Conservation (phyloP, 2,888 invertebrate species). For the Epinotia nisella region DNA sequence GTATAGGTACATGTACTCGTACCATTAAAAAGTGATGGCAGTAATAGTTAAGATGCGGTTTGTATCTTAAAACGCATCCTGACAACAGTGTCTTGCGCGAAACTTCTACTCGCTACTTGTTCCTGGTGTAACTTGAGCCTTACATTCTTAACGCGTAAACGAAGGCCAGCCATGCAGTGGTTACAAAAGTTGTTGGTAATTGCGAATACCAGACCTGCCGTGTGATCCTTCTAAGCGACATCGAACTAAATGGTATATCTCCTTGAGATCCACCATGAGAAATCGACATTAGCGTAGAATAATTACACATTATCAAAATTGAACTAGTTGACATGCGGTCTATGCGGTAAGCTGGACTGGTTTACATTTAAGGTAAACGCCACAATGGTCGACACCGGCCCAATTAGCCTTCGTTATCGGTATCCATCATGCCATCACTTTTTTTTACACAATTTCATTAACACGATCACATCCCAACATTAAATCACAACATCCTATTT, state of each 20-base stretch:
- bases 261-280: too few relatives aligned
- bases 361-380: too few relatives aligned
- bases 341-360: neutral
- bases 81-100: neutral
- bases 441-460: conserved; percentile 21
- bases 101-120: neutral
- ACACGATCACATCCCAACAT: conserved; percentile 16
- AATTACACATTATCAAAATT: too few relatives aligned
- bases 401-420: neutral
- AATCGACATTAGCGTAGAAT: too few relatives aligned
- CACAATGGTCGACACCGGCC: too few relatives aligned
- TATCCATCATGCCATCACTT: conserved; percentile 32
- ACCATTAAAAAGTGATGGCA: conserved; percentile 18
- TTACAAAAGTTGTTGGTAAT: too few relatives aligned
- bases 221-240: too few relatives aligned
- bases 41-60: neutral
- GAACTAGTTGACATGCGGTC: neutral
- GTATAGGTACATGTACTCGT: conserved; percentile 20
- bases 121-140: too few relatives aligned
- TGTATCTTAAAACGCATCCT: neutral
- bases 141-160: too few relatives aligned
- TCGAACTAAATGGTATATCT: too few relatives aligned
- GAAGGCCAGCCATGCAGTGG: too few relatives aligned
- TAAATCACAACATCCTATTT: conserved; percentile 26
- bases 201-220: too few relatives aligned